Conservation (phyloP, 1,140 invertebrate genomes). For the Drosophila biarmipes region DNA sequence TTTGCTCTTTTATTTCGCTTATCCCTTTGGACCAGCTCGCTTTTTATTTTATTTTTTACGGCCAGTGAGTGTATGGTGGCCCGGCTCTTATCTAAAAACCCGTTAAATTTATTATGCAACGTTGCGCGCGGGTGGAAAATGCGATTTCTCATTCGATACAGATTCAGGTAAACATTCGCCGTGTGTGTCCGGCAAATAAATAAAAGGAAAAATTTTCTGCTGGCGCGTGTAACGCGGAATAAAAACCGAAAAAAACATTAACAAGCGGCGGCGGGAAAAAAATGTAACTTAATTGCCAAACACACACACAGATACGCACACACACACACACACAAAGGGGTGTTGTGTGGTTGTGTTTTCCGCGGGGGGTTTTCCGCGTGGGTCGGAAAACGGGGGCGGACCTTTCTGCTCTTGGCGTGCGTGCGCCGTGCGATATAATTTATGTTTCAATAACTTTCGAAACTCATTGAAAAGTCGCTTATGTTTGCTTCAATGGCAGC, state of each 20-base stretch:
- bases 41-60: slow-evolving; percentile 16
- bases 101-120: slow-evolving; percentile 75
- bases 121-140: slow-evolving; percentile 57
- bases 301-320: slow-evolving; percentile 35
- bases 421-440: slow-evolving; percentile 81
- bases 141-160: slow-evolving; percentile 62
- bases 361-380: slow-evolving; percentile 20
- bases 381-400: slow-evolving; percentile 7
- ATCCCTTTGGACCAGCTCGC: slow-evolving; percentile 31
- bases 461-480: slow-evolving; percentile 82
- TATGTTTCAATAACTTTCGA: slow-evolving; percentile 82
- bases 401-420: slow-evolving; percentile 67
- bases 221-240: slow-evolving; percentile 61
- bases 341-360: slow-evolving; percentile 62
- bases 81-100: slow-evolving; percentile 72
- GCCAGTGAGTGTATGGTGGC: slow-evolving; percentile 14
- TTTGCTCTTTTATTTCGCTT: slow-evolving; percentile 5
- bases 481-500: slow-evolving; percentile 80
- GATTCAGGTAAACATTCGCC: slow-evolving; percentile 44
- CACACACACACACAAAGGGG: slow-evolving; percentile 50
- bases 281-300: slow-evolving; percentile 80
- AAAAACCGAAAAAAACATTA: slow-evolving; percentile 54
- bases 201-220: slow-evolving; percentile 52
- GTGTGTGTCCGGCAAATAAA: slow-evolving; percentile 73
- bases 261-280: slow-evolving; percentile 71